phyloP scores from a whole-genome alignment of 2,888 invertebrate species.

The Pterostichus madidus region DNA sequence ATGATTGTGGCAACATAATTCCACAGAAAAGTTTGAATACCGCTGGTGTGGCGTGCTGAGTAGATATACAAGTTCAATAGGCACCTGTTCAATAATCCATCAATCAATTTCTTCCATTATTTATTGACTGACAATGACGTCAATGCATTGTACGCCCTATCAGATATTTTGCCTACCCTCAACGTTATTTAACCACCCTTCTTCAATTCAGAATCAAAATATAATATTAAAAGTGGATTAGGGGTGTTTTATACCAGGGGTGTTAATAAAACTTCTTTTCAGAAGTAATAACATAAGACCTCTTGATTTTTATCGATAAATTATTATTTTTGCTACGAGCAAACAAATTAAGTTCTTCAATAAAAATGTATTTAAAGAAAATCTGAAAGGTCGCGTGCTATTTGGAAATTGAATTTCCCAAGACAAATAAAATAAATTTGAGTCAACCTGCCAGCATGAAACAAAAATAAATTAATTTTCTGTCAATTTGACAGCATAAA shows the following conservation, averaged over 20 bases:
- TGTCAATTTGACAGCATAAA: no score
- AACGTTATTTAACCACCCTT: slow-evolving; percentile 38
- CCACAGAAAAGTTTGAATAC: slow-evolving; percentile 11
- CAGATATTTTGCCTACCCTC: slow-evolving; percentile 46
- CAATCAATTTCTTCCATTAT: slow-evolving; percentile 56
- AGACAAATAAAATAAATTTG: no score
- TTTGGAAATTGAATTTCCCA: no score
- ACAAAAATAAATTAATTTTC: no score
- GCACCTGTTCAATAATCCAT: slow-evolving; percentile 56
- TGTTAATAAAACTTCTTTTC: slow-evolving; percentile 15
- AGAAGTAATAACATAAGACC: no score
- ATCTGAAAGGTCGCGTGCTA: no score
- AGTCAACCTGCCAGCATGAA: no score
- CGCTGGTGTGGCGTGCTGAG: slow-evolving; percentile 4
- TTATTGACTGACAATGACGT: slow-evolving; percentile 58
- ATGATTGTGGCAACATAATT: not conserved
- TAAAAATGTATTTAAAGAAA: no score
- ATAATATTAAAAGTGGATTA: slow-evolving; percentile 47
- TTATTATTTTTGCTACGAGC: no score
- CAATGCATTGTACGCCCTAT: slow-evolving; percentile 39
- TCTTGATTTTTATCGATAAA: no score
- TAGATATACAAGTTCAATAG: slow-evolving; percentile 52
- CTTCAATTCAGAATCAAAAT: slow-evolving; percentile 27
- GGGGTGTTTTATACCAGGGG: slow-evolving; percentile 3
- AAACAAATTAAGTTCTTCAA: no score